A percentile compares a stretch with the other conserved stretches of the same genome.
Evolutionary conservation across 2,113 vertebrate genomes (phyloP).

Genomic region (Malurus melanocephalus): DNA sequence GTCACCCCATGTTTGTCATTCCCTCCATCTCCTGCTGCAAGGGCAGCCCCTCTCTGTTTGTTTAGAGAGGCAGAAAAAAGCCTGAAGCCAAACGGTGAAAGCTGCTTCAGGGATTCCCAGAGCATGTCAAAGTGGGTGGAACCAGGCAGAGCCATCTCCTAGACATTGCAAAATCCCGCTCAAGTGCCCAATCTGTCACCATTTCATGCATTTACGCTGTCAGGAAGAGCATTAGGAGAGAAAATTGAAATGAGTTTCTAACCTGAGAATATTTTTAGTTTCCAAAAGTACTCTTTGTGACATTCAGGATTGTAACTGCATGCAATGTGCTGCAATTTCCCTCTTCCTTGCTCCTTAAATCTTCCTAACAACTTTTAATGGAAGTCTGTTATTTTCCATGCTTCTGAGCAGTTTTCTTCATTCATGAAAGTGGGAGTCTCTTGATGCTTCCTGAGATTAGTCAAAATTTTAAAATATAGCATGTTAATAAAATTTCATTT

Average conservation of each 20-base stretch:
- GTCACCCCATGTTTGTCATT: neutral
- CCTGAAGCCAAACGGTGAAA: neutral
- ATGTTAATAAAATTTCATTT: neutral
- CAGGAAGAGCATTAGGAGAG: neutral
- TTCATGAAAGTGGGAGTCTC: neutral
- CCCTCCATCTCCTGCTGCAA: neutral
- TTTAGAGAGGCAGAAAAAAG: neutral
- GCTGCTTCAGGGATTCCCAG: neutral
- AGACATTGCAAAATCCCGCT: neutral
- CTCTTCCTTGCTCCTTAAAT: neutral
- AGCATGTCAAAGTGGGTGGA: neutral
- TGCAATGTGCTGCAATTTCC: neutral
- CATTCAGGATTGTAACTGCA: neutral
- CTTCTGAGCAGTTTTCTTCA: neutral
- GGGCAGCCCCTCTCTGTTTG: neutral
- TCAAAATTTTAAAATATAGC: neutral
- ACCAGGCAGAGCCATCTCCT: neutral
- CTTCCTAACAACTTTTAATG: neutral
- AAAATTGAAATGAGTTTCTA: neutral
- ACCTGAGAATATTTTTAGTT: neutral
- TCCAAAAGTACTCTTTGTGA: too few species aligned
- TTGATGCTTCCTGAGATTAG: neutral
- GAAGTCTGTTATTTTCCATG: neutral
- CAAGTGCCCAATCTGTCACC: neutral
- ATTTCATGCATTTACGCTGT: neutral